phyloP scores from a whole-genome alignment of 2,113 vertebrate genomes.

The human (Homo sapiens) region GRCh38 chr7:50140001-50140500 shows the following conservation, averaged over 20 bases:
- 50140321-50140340: accelerated
- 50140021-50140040: background rate
- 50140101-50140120: background rate
- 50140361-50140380: background rate
- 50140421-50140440: background rate
- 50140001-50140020: background rate
- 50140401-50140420: background rate
- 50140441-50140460: background rate
- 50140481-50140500: background rate
- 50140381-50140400: background rate
- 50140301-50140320: background rate
- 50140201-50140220: background rate
- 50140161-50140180: conserved; percentile 84
- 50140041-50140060: background rate
- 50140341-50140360: background rate
- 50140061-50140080: background rate
- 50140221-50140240: background rate
- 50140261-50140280: background rate
- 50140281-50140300: background rate
- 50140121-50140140: conserved; percentile 69
- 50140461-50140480: background rate
- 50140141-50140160: conserved; percentile 82
- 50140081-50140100: background rate
- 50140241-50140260: background rate
- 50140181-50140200: conserved; percentile 73